Conservation (phyloP, 2,888 invertebrate genomes). For the Chelonus formosanus region DNA sequence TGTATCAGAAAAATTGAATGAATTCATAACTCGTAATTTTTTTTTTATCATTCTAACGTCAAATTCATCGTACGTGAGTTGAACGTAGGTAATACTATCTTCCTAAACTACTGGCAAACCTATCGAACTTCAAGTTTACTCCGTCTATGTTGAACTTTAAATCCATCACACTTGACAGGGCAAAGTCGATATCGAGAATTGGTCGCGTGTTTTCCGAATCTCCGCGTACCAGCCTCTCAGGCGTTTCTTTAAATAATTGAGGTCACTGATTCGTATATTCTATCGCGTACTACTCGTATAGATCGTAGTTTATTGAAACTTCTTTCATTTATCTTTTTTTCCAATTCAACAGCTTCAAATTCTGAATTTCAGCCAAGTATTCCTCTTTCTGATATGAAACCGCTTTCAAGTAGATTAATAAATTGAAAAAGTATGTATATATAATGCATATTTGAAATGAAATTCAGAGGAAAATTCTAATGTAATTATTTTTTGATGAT, state of each 20-base stretch:
- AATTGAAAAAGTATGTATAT: too few relatives aligned
- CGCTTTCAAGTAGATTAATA: not conserved
- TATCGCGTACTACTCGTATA: not conserved
- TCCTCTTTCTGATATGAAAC: too few relatives aligned
- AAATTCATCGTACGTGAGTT: conserved; percentile 15
- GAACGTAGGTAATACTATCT: conserved; percentile 21
- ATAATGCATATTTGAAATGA: too few relatives aligned
- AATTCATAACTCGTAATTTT: conserved; percentile 1
- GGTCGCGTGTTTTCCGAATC: conserved; percentile 13
- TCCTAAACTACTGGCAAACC: conserved; percentile 5
- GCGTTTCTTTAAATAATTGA: conserved; percentile 27
- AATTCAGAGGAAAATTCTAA: too few relatives aligned
- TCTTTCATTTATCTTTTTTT: not conserved
- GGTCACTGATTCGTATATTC: conserved; percentile 23
- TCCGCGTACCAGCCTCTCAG: conserved; percentile 11
- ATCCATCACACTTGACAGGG: conserved; percentile 30
- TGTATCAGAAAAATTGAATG: conserved; percentile 21
- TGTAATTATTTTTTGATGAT: too few relatives aligned
- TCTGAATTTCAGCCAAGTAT: too few relatives aligned
- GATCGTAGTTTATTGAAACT: conserved; percentile 5
- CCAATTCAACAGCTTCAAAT: too few relatives aligned
- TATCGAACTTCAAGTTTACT: conserved; percentile 17
- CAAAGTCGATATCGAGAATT: conserved; percentile 31
- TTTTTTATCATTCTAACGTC: conserved; percentile 11
- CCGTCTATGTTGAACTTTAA: conserved; percentile 22